Percentiles rank a stretch among this genome's conserved stretches.
Evolutionary conservation across 2,888 invertebrate species (phyloP).

Genomic region (Camptogramma bilineatum): DNA sequence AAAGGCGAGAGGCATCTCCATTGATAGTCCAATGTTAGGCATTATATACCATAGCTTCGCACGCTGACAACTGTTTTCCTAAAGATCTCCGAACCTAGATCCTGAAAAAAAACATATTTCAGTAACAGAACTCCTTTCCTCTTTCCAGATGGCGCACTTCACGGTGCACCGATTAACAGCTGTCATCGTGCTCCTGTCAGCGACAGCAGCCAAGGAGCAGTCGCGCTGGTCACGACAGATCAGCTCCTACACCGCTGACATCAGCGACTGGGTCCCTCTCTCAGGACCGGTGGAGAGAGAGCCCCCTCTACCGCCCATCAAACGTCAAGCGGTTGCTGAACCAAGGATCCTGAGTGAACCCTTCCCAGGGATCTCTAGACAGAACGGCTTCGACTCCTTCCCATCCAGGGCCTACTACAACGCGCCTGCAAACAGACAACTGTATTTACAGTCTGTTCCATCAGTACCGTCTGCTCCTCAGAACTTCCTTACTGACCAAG

Average conservation of each 20-base stretch:
- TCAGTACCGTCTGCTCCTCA: constrained; percentile 78
- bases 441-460: constrained; percentile 74
- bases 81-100: no score
- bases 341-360: constrained; percentile 78
- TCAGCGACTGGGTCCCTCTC: constrained; percentile 79
- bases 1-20: no score
- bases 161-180: constrained; percentile 60
- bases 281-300: constrained; percentile 68
- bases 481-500: constrained; percentile 75
- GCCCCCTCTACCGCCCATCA: constrained; percentile 58
- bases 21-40: no score
- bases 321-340: constrained; percentile 77
- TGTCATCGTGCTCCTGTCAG: constrained; percentile 59
- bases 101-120: not conserved
- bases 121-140: constrained; percentile 30
- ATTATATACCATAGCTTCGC: no score
- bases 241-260: constrained; percentile 78
- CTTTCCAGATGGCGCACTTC: constrained; percentile 75
- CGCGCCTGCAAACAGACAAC: constrained; percentile 65
- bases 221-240: constrained; percentile 81
- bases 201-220: constrained; percentile 62
- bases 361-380: constrained; percentile 64
- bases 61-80: no score
- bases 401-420: constrained; percentile 69
- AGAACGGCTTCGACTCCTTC: constrained; percentile 66